These are phyloP conservation scores for Pogoniulus pusillus DNA, from an alignment of 2,797 vertebrate species.

Conservation along the genomic window DNA sequence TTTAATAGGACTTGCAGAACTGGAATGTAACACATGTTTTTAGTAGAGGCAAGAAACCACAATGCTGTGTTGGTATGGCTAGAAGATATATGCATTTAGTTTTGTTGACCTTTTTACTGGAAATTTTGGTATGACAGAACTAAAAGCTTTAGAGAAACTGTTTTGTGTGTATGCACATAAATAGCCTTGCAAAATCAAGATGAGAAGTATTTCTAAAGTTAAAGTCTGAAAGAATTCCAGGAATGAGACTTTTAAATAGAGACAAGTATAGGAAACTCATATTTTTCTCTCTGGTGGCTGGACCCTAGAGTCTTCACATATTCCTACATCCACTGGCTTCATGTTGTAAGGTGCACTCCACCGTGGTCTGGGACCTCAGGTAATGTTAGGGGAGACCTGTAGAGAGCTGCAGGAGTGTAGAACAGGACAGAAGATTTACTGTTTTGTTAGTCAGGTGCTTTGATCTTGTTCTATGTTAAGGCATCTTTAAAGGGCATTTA, in stretches of 20 bases:
- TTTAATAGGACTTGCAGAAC: slow-evolving; percentile 19
- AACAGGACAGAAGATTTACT: neutral
- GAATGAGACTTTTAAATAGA: slow-evolving; percentile 5
- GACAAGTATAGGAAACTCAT: neutral
- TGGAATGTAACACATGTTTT: slow-evolving; percentile 49
- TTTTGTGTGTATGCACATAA: slow-evolving; percentile 14
- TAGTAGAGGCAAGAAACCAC: slow-evolving; percentile 43
- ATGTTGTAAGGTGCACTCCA: neutral
- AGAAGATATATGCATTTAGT: slow-evolving; percentile 55
- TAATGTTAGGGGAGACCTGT: neutral
- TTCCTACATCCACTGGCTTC: neutral
- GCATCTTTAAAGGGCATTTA: neutral
- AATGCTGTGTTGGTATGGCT: slow-evolving; percentile 45
- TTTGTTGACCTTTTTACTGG: slow-evolving; percentile 56
- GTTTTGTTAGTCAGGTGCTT: neutral
- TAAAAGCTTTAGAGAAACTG: slow-evolving; percentile 47
- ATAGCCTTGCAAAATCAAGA: neutral
- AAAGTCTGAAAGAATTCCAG: neutral
- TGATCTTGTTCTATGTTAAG: neutral
- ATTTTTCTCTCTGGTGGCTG: neutral
- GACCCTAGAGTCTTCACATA: neutral
- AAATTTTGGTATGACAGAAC: slow-evolving; percentile 58
- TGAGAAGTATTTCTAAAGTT: neutral
- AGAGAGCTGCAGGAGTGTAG: neutral
- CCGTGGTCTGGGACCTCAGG: neutral